phyloP scores from a whole-genome alignment of 2,113 vertebrate species.

The Hippocampus barbouri region DNA sequence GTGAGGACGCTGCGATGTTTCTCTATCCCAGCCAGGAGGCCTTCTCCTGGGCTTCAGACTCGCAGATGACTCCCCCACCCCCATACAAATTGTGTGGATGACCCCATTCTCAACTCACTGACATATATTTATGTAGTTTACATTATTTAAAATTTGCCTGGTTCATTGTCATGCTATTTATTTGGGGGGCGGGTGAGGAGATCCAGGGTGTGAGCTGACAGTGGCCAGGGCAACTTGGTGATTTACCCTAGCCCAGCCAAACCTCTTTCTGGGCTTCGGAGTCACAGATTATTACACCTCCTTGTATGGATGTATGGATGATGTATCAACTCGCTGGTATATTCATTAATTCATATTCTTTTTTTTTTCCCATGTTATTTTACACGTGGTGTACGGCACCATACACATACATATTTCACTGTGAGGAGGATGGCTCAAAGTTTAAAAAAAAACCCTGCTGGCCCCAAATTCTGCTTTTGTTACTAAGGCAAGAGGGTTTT shows the following conservation, averaged over 20 bases:
- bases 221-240: background rate
- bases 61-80: background rate
- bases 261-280: background rate
- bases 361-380: background rate
- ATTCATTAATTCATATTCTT: too few species aligned
- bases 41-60: background rate
- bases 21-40: background rate
- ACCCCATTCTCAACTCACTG: too few species aligned
- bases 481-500: conserved; percentile 56
- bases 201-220: background rate
- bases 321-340: too few species aligned
- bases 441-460: background rate
- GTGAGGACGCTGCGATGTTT: background rate
- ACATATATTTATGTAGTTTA: background rate
- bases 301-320: background rate
- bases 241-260: background rate
- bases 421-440: conserved; percentile 13
- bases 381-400: background rate
- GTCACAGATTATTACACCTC: background rate
- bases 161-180: background rate
- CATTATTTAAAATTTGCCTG: background rate
- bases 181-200: background rate
- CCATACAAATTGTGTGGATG: background rate
- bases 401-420: background rate
- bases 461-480: conserved; percentile 49